Conservation (phyloP, 2,888 invertebrate species). For the Cerceris rybyensis region DNA sequence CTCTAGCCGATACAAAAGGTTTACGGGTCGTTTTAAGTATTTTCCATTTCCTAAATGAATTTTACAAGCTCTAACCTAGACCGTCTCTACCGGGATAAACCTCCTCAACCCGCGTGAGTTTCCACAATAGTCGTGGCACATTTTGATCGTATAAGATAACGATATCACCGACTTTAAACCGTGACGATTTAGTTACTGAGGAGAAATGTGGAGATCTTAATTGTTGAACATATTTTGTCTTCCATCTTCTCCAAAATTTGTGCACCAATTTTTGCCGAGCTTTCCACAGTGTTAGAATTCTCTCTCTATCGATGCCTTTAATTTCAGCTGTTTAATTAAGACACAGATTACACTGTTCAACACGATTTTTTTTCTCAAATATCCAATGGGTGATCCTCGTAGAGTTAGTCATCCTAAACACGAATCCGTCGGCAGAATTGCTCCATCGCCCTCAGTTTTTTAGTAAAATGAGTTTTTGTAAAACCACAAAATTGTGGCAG, state of each 20-base stretch:
- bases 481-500: too few relatives aligned
- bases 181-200: neutral
- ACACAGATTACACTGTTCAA: too few relatives aligned
- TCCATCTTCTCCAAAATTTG: neutral
- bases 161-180: neutral
- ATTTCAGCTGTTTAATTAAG: neutral
- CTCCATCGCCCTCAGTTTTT: too few relatives aligned
- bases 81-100: neutral
- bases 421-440: too few relatives aligned
- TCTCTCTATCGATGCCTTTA: neutral
- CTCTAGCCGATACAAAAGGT: too few relatives aligned
- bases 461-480: too few relatives aligned
- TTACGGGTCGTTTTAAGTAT: neutral
- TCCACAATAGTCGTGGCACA: neutral
- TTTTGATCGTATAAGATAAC: neutral
- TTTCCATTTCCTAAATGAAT: slow-evolving; percentile 1
- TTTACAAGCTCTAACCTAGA: neutral
- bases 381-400: too few relatives aligned
- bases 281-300: neutral
- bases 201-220: neutral
- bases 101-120: neutral
- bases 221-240: neutral
- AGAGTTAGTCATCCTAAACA: too few relatives aligned
- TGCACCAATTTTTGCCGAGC: neutral
- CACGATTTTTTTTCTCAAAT: too few relatives aligned